Base-by-base conservation (phyloP, 2,888 invertebrate species). In the Pristionchus fissidentatus region DNA sequence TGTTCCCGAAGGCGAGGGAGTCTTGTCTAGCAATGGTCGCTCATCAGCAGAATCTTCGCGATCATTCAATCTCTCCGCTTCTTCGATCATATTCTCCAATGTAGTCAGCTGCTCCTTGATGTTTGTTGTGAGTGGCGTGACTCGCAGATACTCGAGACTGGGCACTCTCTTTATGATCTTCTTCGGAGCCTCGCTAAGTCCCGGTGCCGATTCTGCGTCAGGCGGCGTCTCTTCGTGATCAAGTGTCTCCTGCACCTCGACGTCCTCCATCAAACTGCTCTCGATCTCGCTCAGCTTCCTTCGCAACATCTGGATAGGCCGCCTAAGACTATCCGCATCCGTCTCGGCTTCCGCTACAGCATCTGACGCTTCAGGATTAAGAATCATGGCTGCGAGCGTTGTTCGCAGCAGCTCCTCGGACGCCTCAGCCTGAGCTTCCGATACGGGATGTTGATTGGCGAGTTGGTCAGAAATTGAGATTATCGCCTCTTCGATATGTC, bases 381-480 rank as follows among this genome's bases (percentile, higher is more conserved):
- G 81, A 73, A 91, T 91, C 88, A 90, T 89, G 41, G 90, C 88
- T 2, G 91, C 92, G 8, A 91, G 85, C 0, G 88, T 86, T 29
- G 89, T 87, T 52, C 90, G 35, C 41, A 92, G 83, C 38, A 90
- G 84, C 83, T 92, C 91, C 82, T 92, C 90, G 41, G 87, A 91
- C 5, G 88, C 90, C 55, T 90, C 87, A 15, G 88, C 89, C 52
- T 92, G 90, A 3, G 90, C 91, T 43, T 86, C 80, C 1, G 90
- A 84, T 22, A 90, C 83, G 10, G 90, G 89, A 49, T 85, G 87
- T 26, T 85, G 84, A 26, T 77, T 52, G 7, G 88, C 86, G 19
- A 90, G 66, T 57, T 87, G 85, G 79, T 90, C 90, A 10, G 90
- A 89, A 29, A 90, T 87, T 52, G 83, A 85, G 66, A 90, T 85